Evolutionary conservation across 2,888 invertebrate species (phyloP).

Genomic region (Polymixis flavicincta): DNA sequence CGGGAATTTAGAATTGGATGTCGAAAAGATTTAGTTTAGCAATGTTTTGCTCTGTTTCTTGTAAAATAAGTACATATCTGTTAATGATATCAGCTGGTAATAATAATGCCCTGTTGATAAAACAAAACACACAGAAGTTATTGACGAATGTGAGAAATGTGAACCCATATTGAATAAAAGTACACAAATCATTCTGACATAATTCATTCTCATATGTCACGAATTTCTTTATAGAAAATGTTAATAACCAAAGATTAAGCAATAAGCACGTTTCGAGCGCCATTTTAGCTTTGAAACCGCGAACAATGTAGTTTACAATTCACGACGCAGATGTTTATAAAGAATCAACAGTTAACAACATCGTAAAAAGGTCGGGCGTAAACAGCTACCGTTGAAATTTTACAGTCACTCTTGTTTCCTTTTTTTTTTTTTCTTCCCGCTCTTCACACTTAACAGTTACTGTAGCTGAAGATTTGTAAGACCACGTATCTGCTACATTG

Average conservation of each 20-base stretch:
- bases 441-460: slow-evolving; percentile 50
- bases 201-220: slow-evolving; percentile 29
- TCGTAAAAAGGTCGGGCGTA: slow-evolving; percentile 88
- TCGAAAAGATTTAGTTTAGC: not conserved
- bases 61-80: not conserved
- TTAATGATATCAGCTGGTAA: not conserved
- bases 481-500: slow-evolving; percentile 2
- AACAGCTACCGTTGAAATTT: slow-evolving; percentile 88
- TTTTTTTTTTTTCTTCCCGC: slow-evolving; percentile 63
- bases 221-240: slow-evolving; percentile 44
- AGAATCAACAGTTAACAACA: slow-evolving; percentile 89
- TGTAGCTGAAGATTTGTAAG: slow-evolving; percentile 17
- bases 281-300: slow-evolving; percentile 80
- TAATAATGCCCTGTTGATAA: not conserved
- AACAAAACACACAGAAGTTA: not conserved
- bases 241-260: slow-evolving; percentile 61
- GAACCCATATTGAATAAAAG: slow-evolving; percentile 1
- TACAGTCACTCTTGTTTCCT: slow-evolving; percentile 84
- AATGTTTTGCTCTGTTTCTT: not conserved
- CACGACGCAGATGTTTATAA: slow-evolving; percentile 88
- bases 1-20: not conserved
- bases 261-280: slow-evolving; percentile 70
- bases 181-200: slow-evolving; percentile 25
- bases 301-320: slow-evolving; percentile 89
- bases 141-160: slow-evolving; percentile 1